Conservation (phyloP, 1,140 invertebrate genomes). For the Bombus turneri region DNA sequence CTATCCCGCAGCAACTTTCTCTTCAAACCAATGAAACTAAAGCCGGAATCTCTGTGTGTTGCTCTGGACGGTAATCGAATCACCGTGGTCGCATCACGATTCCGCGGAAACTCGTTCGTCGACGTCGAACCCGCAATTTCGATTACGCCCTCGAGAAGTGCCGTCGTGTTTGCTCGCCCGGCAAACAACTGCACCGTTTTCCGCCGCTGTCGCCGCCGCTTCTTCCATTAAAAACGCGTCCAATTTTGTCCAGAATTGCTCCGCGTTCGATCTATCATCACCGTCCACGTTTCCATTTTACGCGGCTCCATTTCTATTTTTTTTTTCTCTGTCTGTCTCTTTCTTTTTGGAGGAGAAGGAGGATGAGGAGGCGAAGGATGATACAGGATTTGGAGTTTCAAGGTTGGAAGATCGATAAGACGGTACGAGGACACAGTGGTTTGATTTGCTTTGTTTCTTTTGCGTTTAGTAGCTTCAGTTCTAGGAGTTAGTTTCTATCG, state of each 20-base stretch:
- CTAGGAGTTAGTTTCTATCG: no score
- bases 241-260: slow-evolving; percentile 12
- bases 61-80: slow-evolving; percentile 48
- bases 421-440: no score
- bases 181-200: slow-evolving; percentile 4
- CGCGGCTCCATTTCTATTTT: not conserved
- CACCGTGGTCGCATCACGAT: slow-evolving; percentile 41
- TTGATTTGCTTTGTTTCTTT: no score
- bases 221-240: slow-evolving; percentile 16
- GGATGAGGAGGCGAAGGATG: no score
- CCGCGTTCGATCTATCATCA: not conserved
- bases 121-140: slow-evolving; percentile 33
- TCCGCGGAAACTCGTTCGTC: slow-evolving; percentile 43
- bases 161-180: slow-evolving; percentile 6
- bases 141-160: slow-evolving; percentile 29
- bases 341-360: not conserved
- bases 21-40: slow-evolving; percentile 6
- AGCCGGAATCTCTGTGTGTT: slow-evolving; percentile 44
- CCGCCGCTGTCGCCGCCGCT: not conserved
- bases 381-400: not conserved
- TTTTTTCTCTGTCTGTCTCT: not conserved
- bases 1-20: slow-evolving; percentile 27
- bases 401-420: not conserved
- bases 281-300: not conserved
- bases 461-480: no score